These are phyloP conservation scores for Heliocidaris tuberculata DNA, from an alignment of 35 echinoderm and acorn worm genomes.

Conservation along the genomic window DNA sequence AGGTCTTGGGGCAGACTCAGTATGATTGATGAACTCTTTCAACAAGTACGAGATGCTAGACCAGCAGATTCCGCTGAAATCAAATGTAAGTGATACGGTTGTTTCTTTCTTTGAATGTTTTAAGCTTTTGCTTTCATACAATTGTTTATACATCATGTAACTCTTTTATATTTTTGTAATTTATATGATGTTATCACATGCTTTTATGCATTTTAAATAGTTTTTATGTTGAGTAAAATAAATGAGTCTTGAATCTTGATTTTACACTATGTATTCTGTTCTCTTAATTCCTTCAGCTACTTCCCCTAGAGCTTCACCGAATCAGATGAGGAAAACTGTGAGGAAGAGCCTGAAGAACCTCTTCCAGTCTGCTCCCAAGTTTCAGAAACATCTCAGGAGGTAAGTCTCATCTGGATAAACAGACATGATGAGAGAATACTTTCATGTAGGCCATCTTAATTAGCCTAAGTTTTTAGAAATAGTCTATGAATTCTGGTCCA, in stretches of 20 bases:
- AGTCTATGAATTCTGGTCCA: no score
- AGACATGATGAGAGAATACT: no score
- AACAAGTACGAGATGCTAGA: slow-evolving; percentile 75
- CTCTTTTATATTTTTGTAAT: not conserved
- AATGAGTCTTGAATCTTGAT: not conserved
- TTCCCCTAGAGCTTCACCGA: slow-evolving; percentile 94
- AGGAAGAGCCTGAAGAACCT: slow-evolving; percentile 98
- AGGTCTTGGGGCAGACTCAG: slow-evolving; percentile 72
- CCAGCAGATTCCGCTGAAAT: slow-evolving; percentile 85
- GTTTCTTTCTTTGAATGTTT: not conserved
- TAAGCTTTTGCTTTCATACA: not conserved
- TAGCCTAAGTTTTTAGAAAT: not conserved
- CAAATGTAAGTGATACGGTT: slow-evolving; percentile 73
- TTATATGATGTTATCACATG: not conserved
- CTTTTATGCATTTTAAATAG: no score
- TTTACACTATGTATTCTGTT: not conserved
- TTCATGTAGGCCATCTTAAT: no score
- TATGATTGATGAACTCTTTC: slow-evolving; percentile 90
- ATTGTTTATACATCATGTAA: not conserved
- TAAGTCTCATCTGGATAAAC: slow-evolving; percentile 47
- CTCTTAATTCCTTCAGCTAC: slow-evolving; percentile 62
- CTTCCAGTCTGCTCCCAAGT: slow-evolving; percentile 99
- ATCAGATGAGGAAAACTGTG: slow-evolving; percentile 91
- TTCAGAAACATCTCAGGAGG: slow-evolving; percentile 93
- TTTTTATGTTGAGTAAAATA: no score